A percentile compares a stretch with the other conserved stretches of the same genome.
Conservation (phyloP, 2,888 invertebrate genomes). For the Eupithecia tripunctaria region DNA sequence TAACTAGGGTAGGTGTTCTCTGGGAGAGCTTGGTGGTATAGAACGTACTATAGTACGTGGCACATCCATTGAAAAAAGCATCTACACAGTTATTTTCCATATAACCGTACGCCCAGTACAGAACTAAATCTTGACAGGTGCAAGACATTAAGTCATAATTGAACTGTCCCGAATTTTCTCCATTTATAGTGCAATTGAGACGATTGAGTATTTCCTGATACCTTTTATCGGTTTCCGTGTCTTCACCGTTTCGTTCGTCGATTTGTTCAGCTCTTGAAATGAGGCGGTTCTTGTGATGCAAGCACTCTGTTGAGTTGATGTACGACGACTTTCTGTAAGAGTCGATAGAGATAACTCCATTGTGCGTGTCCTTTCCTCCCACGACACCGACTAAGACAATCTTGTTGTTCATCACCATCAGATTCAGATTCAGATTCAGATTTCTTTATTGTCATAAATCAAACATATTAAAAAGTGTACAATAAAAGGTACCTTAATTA, state of each 20-base stretch:
- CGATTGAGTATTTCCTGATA: neutral
- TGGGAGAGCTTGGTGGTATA: too few species aligned
- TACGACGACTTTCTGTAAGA: constrained; percentile 3
- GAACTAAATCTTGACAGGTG: neutral
- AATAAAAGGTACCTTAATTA: too few species aligned
- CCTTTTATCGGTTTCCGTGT: neutral
- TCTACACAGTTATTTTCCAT: neutral
- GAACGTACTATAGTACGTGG: too few species aligned
- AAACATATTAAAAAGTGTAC: too few species aligned
- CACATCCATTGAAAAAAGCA: neutral
- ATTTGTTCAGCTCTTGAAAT: constrained; percentile 3
- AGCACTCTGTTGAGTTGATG: constrained; percentile 5
- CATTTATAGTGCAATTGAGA: neutral
- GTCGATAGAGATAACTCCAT: neutral
- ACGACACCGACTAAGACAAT: too few species aligned
- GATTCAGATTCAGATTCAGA: too few species aligned
- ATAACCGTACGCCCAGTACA: neutral
- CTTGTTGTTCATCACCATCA: too few species aligned
- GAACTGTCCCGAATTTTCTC: neutral
- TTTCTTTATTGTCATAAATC: too few species aligned
- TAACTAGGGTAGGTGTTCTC: too few species aligned
- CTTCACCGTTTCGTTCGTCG: neutral
- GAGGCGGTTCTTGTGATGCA: neutral
- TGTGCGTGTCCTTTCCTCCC: constrained; percentile 1
- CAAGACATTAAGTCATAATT: neutral